Evolutionary conservation across 2,888 invertebrate genomes (phyloP).

Genomic region (Dromius quadrimaculatus): DNA sequence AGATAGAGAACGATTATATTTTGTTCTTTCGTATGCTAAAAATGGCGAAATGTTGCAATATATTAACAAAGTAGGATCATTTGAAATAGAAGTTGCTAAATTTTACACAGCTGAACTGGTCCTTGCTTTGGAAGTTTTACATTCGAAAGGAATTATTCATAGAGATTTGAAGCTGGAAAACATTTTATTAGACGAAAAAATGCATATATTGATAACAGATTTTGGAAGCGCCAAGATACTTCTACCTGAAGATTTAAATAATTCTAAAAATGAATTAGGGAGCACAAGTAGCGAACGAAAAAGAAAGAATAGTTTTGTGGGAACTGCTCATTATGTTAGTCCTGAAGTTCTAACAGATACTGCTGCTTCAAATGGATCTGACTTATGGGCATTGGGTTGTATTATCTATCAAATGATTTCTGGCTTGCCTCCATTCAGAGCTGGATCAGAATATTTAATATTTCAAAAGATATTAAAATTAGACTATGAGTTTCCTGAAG

Average conservation of each 20-base stretch:
- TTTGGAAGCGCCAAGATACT: conserved; percentile 96
- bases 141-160: conserved; percentile 90
- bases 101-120: conserved; percentile 97
- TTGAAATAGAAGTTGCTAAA: conserved; percentile 88
- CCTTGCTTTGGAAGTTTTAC: conserved; percentile 91
- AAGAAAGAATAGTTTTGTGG: conserved; percentile 91
- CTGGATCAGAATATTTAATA: conserved; percentile 93
- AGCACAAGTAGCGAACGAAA: conserved; percentile 65
- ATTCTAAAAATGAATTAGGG: conserved; percentile 59
- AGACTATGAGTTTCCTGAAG: conserved; percentile 93
- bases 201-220: conserved; percentile 97
- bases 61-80: conserved; percentile 90
- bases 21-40: conserved; percentile 94
- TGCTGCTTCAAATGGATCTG: conserved; percentile 79
- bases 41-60: conserved; percentile 94
- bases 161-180: conserved; percentile 99
- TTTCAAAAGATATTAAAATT: conserved; percentile 94
- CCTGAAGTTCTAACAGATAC: conserved; percentile 93
- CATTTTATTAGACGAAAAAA: conserved; percentile 92
- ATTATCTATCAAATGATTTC: conserved; percentile 97
- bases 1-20: conserved; percentile 91
- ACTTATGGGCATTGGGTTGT: conserved; percentile 98
- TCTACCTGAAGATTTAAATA: conserved; percentile 64
- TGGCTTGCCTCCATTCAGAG: conserved; percentile 92
- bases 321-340: conserved; percentile 98